Conservation (phyloP, 2,113 vertebrate genomes). For the Tragelaphus buxtoni region DNA sequence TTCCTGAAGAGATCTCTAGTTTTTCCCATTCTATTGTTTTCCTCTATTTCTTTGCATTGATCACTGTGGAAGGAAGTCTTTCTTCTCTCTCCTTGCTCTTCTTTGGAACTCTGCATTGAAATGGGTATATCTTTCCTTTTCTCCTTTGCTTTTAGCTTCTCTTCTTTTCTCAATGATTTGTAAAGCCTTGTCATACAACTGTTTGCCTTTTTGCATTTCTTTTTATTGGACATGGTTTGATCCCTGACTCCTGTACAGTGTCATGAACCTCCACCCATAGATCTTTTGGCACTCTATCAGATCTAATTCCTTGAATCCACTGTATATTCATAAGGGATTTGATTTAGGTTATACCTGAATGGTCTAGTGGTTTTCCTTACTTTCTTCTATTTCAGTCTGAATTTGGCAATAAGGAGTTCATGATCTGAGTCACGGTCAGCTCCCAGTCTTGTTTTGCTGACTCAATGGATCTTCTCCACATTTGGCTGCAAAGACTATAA, state of each 20-base stretch:
- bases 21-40: neutral
- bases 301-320: neutral
- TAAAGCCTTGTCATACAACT: neutral
- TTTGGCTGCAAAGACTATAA: neutral
- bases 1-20: neutral
- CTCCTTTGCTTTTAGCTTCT: neutral
- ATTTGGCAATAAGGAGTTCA: neutral
- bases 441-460: neutral
- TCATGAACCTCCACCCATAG: neutral
- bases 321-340: fast-evolving
- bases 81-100: neutral
- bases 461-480: neutral
- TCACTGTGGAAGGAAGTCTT: neutral
- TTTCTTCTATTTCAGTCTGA: neutral
- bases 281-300: neutral
- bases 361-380: neutral
- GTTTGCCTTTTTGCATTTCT: neutral
- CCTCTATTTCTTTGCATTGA: neutral
- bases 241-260: neutral
- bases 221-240: neutral
- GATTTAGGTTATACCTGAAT: neutral
- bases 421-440: neutral
- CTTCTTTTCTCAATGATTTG: neutral
- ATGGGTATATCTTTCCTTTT: neutral
- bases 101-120: neutral